Evolutionary conservation across 2,888 invertebrate species (phyloP).

Genomic region (Abscondita cerata): DNA sequence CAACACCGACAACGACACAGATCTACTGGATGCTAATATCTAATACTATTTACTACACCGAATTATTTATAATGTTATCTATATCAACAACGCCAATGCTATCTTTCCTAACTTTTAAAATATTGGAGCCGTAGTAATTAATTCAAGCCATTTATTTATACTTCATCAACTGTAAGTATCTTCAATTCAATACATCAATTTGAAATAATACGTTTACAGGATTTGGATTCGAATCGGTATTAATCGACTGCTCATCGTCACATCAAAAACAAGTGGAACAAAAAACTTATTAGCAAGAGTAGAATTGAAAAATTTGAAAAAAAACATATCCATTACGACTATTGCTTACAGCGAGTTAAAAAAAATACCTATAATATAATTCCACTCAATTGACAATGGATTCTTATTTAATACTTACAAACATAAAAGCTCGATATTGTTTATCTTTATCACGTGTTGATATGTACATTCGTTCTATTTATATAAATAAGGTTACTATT

Average conservation of each 20-base stretch:
- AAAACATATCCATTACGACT: neutral
- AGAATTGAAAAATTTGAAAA: neutral
- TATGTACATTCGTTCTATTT: no score
- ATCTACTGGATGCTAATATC: neutral
- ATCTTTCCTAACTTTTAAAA: constrained; percentile 1
- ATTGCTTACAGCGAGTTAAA: no score
- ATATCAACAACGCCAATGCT: neutral
- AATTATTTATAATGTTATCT: constrained; percentile 4
- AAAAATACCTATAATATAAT: no score
- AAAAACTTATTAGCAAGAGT: neutral
- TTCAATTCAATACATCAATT: neutral
- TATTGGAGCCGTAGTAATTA: constrained; percentile 2
- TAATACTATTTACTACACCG: constrained; percentile 2
- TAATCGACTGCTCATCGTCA: neutral
- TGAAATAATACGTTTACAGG: neutral
- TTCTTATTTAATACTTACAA: no score
- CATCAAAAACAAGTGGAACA: neutral
- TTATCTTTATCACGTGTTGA: no score
- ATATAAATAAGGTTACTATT: no score
- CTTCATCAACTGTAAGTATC: neutral
- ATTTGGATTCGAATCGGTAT: neutral
- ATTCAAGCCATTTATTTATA: neutral
- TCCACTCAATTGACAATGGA: no score
- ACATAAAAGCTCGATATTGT: no score
- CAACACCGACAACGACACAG: neutral